phyloP scores from a whole-genome alignment of 2,797 vertebrate species.

The Sebastes kiyomatsui region DNA sequence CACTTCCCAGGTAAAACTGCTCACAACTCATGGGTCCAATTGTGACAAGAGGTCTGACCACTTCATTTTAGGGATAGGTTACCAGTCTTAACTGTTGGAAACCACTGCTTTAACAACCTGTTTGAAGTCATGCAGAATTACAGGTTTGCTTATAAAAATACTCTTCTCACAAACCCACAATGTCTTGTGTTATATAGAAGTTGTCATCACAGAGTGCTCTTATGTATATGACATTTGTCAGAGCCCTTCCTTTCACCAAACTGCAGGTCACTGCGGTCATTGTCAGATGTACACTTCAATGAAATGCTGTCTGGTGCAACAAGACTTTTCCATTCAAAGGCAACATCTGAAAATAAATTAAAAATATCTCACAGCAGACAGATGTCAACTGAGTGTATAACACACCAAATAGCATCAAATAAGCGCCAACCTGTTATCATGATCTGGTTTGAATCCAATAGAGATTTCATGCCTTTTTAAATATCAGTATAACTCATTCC shows the following conservation, averaged over 20 bases:
- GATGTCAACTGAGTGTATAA: conserved; percentile 38
- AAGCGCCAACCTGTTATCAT: conserved; percentile 49
- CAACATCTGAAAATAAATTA: conserved; percentile 30
- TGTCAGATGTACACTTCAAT: conserved; percentile 40
- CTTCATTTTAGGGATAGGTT: background rate
- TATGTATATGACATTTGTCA: conserved; percentile 12
- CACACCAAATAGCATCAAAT: conserved; percentile 56
- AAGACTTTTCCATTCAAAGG: conserved; percentile 30
- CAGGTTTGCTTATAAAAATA: background rate
- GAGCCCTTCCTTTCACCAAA: background rate
- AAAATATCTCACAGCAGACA: conserved; percentile 39
- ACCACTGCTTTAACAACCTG: background rate
- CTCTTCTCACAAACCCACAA: background rate
- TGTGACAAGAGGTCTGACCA: background rate
- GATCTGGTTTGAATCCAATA: conserved; percentile 59
- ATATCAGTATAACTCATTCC: conserved; percentile 60
- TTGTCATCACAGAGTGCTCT: conserved; percentile 5
- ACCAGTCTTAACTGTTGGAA: background rate
- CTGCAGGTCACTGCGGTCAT: conserved; percentile 7
- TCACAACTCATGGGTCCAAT: background rate
- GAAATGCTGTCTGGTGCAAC: conserved; percentile 1
- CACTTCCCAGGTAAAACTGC: background rate
- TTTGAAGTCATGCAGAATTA: background rate
- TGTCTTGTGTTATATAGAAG: background rate
- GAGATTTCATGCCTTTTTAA: conserved; percentile 67